Conservation (phyloP, 1,140 invertebrate genomes). For the Palaemon carinicauda region DNA sequence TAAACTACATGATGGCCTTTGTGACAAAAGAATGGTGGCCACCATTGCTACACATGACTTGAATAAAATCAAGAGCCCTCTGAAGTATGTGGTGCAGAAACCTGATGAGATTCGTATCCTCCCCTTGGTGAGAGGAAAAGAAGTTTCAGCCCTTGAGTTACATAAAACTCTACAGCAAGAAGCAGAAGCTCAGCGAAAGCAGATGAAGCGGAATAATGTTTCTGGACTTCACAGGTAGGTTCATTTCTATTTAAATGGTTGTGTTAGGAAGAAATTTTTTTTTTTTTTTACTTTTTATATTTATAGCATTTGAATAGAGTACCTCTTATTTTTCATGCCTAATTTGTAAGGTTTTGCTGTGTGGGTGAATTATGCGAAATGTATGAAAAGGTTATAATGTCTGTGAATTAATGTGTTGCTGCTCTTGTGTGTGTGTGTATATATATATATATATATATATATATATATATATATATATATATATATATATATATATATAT, state of each 20-base stretch:
- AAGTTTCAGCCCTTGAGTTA: constrained; percentile 73
- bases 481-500: too few species aligned
- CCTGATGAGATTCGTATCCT: constrained; percentile 73
- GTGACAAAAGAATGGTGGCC: constrained; percentile 78
- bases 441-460: too few species aligned
- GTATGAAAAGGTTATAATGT: too few species aligned
- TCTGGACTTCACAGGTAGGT: constrained; percentile 80
- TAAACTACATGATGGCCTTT: constrained; percentile 80
- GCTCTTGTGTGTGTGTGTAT: too few species aligned
- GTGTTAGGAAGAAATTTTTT: too few species aligned
- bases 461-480: too few species aligned
- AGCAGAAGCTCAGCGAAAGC: constrained; percentile 71
- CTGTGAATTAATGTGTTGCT: too few species aligned
- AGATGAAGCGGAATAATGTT: constrained; percentile 72
- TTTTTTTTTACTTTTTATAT: not conserved
- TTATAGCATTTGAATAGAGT: not conserved
- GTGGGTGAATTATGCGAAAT: too few species aligned
- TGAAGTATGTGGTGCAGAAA: constrained; percentile 74
- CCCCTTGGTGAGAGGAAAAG: constrained; percentile 72
- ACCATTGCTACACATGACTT: constrained; percentile 87
- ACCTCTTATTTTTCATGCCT: not conserved
- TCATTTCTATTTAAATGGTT: constrained; percentile 52
- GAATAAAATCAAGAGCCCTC: constrained; percentile 71
- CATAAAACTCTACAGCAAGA: constrained; percentile 76
- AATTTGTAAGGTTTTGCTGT: not conserved